Conservation (phyloP, 2,113 vertebrate genomes). For the Nettapus auritus region DNA sequence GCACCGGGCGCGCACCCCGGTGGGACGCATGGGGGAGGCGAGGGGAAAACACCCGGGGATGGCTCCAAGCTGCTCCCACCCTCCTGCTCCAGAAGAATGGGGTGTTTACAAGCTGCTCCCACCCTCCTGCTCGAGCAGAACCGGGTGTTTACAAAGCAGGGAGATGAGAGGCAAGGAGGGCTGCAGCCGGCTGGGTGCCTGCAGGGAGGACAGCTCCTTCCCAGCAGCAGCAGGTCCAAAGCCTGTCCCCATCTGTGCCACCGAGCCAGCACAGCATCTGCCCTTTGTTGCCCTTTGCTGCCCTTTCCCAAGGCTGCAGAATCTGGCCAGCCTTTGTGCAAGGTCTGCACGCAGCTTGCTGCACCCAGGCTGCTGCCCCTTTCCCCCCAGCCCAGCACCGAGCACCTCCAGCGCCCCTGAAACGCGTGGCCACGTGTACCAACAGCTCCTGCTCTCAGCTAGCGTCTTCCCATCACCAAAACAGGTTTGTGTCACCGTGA, state of each 20-base stretch:
- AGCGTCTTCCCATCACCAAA: not conserved
- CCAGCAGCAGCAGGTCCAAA: not conserved
- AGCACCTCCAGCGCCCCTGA: not conserved
- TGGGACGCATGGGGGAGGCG: not conserved
- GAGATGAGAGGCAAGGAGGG: not conserved
- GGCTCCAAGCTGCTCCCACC: not conserved
- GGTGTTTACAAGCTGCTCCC: not conserved
- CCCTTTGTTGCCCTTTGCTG: not conserved
- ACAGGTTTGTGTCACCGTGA: not conserved
- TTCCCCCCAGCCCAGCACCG: no score
- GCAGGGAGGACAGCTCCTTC: not conserved
- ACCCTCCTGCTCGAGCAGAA: no score
- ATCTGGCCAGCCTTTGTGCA: not conserved
- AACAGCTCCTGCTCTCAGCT: not conserved
- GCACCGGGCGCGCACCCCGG: not conserved
- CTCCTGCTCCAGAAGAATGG: no score
- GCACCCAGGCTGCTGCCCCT: not conserved
- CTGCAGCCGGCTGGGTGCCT: not conserved
- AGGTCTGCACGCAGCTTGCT: not conserved
- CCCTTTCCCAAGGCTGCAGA: not conserved
- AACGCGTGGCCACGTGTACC: no score
- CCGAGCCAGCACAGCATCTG: not conserved
- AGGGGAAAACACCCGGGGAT: no score
- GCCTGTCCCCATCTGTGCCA: not conserved
- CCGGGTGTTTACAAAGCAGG: no score